phyloP scores from a whole-genome alignment of 2,113 vertebrate species.

The Phylloscopus whistleri region DNA sequence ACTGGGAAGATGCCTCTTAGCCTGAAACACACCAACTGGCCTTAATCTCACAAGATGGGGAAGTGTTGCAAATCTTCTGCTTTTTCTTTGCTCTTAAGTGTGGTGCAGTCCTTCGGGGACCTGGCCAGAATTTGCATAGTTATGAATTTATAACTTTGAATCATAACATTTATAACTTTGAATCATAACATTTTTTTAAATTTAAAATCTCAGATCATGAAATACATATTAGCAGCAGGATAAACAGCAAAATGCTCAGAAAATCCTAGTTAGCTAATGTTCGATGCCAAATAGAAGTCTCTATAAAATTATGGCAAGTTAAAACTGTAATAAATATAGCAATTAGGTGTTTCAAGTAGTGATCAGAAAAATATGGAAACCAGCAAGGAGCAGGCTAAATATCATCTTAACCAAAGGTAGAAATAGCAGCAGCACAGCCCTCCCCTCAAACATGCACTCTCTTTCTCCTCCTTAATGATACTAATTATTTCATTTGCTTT shows the following conservation, averaged over 20 bases:
- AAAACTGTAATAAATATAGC: constrained; percentile 47
- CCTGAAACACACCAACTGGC: neutral
- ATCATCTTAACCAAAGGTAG: constrained; percentile 34
- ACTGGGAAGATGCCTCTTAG: neutral
- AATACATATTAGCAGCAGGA: constrained; percentile 37
- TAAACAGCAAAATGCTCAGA: constrained; percentile 51
- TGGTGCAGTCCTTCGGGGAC: constrained; percentile 8
- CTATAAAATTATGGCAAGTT: constrained; percentile 22
- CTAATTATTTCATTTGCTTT: constrained; percentile 63
- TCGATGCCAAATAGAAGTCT: neutral
- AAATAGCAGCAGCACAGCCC: neutral
- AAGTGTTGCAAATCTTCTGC: neutral
- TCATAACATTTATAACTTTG: neutral
- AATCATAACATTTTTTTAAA: too few relatives aligned
- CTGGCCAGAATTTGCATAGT: constrained; percentile 50
- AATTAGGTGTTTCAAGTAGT: constrained; percentile 45
- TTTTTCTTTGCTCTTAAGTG: constrained; percentile 49
- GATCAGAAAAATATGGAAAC: constrained; percentile 45
- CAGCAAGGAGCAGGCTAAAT: constrained; percentile 24
- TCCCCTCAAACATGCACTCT: neutral
- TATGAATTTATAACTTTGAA: constrained; percentile 5
- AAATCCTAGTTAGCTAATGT: constrained; percentile 31
- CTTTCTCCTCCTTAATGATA: constrained; percentile 49
- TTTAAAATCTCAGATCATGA: constrained; percentile 53
- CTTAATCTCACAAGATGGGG: neutral